Evolutionary conservation across 2,797 vertebrate species (phyloP).

Genomic region (Gouania willdenowi): DNA sequence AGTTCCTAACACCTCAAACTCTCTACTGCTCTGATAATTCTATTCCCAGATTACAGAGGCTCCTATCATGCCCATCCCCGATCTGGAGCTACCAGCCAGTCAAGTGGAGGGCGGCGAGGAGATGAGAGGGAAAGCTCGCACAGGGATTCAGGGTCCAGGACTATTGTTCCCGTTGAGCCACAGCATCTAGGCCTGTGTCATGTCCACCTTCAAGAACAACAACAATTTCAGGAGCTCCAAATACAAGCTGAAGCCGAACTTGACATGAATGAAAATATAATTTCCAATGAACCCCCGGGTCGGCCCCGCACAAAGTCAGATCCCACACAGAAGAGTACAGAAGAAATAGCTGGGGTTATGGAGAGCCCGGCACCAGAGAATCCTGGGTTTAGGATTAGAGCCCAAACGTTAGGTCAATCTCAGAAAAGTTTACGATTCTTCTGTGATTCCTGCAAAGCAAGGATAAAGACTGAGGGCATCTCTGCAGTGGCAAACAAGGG

Average conservation of each 20-base stretch:
- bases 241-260: conserved; percentile 79
- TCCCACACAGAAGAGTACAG: conserved; percentile 87
- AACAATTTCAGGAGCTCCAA: conserved; percentile 86
- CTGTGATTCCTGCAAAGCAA: conserved; percentile 94
- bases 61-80: conserved; percentile 83
- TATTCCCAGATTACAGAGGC: conserved; percentile 95
- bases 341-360: conserved; percentile 73
- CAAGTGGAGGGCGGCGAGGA: conserved; percentile 79
- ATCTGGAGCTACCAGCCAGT: conserved; percentile 71
- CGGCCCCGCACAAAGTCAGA: conserved; percentile 95
- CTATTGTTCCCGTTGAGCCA: conserved; percentile 76
- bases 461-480: conserved; percentile 75
- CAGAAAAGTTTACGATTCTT: conserved; percentile 79
- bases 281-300: conserved; percentile 85
- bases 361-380: conserved; percentile 69
- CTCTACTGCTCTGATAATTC: conserved; percentile 80
- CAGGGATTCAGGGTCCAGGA: conserved; percentile 72
- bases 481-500: conserved; percentile 51
- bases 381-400: conserved; percentile 79
- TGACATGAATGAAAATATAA: conserved; percentile 94
- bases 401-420: conserved; percentile 86
- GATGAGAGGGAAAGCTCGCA: conserved; percentile 84
- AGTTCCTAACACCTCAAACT: conserved; percentile 67
- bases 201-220: conserved; percentile 92
- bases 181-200: conserved; percentile 96